Evolutionary conservation across 2,888 invertebrate genomes (phyloP).

Genomic region (Volucella inflata): DNA sequence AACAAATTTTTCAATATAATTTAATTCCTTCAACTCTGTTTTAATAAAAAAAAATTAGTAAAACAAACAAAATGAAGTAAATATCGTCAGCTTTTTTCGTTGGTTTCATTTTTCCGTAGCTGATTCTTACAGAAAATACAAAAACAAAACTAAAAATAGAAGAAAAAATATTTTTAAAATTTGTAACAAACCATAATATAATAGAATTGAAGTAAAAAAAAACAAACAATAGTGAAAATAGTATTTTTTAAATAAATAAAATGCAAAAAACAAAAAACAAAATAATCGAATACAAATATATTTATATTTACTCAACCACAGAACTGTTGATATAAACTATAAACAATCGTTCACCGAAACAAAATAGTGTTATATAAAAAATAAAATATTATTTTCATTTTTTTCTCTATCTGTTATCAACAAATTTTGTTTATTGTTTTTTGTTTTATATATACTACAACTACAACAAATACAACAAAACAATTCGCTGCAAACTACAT

Average conservation of each 20-base stretch:
- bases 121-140: slow-evolving; percentile 71
- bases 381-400: slow-evolving; percentile 41
- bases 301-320: slow-evolving; percentile 74
- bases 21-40: slow-evolving; percentile 48
- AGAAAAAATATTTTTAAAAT: slow-evolving; percentile 69
- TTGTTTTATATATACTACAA: slow-evolving; percentile 45
- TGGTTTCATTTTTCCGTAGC: slow-evolving; percentile 76
- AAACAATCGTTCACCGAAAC: slow-evolving; percentile 76
- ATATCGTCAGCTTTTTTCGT: slow-evolving; percentile 72
- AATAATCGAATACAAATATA: slow-evolving; percentile 61
- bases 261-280: slow-evolving; percentile 53
- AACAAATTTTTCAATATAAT: slow-evolving; percentile 37
- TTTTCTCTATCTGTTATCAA: slow-evolving; percentile 38
- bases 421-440: slow-evolving; percentile 38
- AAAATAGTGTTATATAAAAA: slow-evolving; percentile 69
- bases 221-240: slow-evolving; percentile 69
- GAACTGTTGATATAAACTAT: slow-evolving; percentile 75
- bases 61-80: slow-evolving; percentile 17
- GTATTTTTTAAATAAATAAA: slow-evolving; percentile 69
- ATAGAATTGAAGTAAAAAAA: slow-evolving; percentile 67
- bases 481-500: slow-evolving; percentile 72
- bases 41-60: slow-evolving; percentile 47
- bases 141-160: slow-evolving; percentile 67
- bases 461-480: slow-evolving; percentile 40
- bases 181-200: slow-evolving; percentile 61